Conservation (phyloP, 2,797 vertebrate species). For the Eidolon dupreanum region DNA sequence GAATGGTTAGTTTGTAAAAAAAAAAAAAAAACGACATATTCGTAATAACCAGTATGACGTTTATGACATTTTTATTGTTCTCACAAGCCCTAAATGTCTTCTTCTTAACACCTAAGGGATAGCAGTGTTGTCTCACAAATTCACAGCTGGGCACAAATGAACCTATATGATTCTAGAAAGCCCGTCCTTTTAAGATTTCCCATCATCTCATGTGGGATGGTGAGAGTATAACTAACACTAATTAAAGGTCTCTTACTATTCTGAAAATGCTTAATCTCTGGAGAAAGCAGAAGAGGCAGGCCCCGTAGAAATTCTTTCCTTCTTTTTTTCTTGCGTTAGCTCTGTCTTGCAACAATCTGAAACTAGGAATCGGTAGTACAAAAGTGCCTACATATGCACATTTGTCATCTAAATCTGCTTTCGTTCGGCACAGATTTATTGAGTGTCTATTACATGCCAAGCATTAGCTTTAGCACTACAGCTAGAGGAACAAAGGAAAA, state of each 20-base stretch:
- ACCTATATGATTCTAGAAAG: accelerated
- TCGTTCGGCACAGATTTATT: background rate
- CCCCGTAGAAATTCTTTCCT: background rate
- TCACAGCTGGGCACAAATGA: background rate
- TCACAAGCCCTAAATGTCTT: background rate
- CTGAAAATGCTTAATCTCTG: background rate
- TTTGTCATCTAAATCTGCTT: background rate
- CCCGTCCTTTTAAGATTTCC: background rate
- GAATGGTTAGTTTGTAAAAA: background rate
- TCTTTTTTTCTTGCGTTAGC: background rate
- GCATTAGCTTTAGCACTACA: background rate
- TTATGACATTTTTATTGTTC: background rate
- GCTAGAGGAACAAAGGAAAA: background rate
- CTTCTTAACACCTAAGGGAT: background rate
- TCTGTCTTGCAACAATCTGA: background rate
- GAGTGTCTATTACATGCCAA: background rate
- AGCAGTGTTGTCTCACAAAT: background rate
- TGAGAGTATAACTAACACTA: background rate
- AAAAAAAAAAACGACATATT: background rate
- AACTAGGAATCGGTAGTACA: background rate
- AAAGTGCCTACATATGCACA: background rate
- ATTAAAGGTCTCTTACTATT: background rate
- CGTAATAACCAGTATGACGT: background rate
- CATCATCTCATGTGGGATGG: background rate
- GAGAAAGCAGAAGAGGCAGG: background rate